Percentiles rank a stretch among this genome's conserved stretches.
phyloP scores from a whole-genome alignment of 2,113 vertebrate genomes.

The Carlito syrichta region DNA sequence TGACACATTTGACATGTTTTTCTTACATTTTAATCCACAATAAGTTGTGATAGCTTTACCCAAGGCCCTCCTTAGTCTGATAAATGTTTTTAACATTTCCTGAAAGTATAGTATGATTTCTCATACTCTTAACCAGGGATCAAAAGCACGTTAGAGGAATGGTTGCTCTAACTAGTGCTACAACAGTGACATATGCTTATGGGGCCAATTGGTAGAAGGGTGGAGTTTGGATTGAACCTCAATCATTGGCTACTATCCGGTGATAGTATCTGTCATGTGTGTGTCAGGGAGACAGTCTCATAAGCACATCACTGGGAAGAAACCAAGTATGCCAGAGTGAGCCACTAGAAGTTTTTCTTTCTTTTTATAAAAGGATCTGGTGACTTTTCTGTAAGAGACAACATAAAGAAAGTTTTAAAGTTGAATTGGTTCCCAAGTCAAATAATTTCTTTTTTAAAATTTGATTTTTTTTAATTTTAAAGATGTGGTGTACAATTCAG shows the following conservation, averaged over 20 bases:
- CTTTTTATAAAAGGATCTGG: background rate
- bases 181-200: fast-evolving
- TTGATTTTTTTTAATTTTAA: no score
- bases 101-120: background rate
- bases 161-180: background rate
- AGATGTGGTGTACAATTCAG: no score
- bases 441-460: no score
- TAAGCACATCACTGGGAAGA: background rate
- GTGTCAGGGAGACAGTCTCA: background rate
- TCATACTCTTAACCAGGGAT: background rate
- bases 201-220: background rate
- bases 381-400: background rate
- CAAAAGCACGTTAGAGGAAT: background rate
- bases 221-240: background rate
- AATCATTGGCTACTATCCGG: background rate
- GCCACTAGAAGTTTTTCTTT: background rate
- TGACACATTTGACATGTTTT: background rate
- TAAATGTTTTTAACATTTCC: background rate
- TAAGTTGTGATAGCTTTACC: background rate
- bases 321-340: background rate
- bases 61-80: background rate
- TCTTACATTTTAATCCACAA: background rate
- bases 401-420: background rate
- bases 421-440: background rate
- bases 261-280: background rate